phyloP scores from a whole-genome alignment of 2,797 vertebrate genomes.

The Sphaeramia orbicularis region DNA sequence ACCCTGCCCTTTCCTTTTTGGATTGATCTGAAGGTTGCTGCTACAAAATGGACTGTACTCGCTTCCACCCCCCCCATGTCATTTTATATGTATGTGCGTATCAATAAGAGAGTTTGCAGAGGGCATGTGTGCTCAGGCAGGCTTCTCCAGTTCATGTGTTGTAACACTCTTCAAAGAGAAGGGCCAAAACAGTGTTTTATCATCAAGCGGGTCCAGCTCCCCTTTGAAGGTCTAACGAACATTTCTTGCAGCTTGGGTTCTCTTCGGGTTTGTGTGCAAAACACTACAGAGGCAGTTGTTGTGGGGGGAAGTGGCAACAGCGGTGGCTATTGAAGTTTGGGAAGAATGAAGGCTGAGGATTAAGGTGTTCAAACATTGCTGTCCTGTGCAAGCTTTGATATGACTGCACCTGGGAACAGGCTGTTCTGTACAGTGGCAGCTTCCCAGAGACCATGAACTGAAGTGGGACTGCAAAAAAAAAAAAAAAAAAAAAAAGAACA shows the following conservation, averaged over 20 bases:
- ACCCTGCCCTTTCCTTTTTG: slow-evolving; percentile 70
- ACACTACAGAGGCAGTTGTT: slow-evolving; percentile 70
- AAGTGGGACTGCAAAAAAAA: slow-evolving; percentile 10
- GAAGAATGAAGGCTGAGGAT: slow-evolving; percentile 77
- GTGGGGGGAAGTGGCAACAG: slow-evolving; percentile 69
- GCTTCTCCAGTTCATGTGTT: slow-evolving; percentile 53
- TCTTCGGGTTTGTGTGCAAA: slow-evolving; percentile 81
- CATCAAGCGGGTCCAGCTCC: slow-evolving; percentile 58
- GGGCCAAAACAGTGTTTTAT: slow-evolving; percentile 73
- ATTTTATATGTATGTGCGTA: slow-evolving; percentile 16
- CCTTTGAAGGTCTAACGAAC: slow-evolving; percentile 78
- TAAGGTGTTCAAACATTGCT: slow-evolving; percentile 75
- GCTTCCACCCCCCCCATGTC: slow-evolving; percentile 6
- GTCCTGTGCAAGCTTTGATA: slow-evolving; percentile 72
- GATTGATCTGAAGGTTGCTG: slow-evolving; percentile 71
- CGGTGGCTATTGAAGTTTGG: slow-evolving; percentile 73
- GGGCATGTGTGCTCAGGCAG: slow-evolving; percentile 22
- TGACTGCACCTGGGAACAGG: slow-evolving; percentile 74
- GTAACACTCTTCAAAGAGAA: slow-evolving; percentile 72
- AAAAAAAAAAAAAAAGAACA: slow-evolving; percentile 9
- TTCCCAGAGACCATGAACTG: slow-evolving; percentile 55
- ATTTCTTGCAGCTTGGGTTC: slow-evolving; percentile 45
- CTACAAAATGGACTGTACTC: slow-evolving; percentile 49
- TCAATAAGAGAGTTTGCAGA: slow-evolving; percentile 19
- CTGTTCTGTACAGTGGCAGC: slow-evolving; percentile 45